Base-by-base conservation (phyloP, 2,113 vertebrate genomes). In the Plecturocebus donacophilus region DNA sequence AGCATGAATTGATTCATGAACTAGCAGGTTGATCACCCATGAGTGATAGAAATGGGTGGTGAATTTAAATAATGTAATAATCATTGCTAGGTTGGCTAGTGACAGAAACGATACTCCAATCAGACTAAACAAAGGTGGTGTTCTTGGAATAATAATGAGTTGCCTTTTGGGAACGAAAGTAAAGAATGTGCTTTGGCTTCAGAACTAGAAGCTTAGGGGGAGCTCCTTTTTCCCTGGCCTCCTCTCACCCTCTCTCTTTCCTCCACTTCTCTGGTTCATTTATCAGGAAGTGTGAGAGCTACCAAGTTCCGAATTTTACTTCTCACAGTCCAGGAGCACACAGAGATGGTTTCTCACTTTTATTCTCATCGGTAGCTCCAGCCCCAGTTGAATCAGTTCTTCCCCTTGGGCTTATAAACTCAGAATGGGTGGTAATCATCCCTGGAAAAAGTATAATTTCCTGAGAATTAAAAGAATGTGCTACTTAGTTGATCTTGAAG, bases 281-380 rank as follows among this genome's bases (percentile, higher is more conserved):
- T 82, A 2, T n/a, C 38, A 87, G 91, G 47, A 85, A 64, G 21
- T 2, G 12, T 35, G 42, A 25, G 68, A 17, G 13, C 30, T 25
- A 8, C 32, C 16, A 10, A 32, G 8, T 25, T 13, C 9, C 0
- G 0, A 12, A 23, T 52, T 42, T 47, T 45, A 9, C 25, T 8
- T 23, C 5, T 23, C 42, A 12, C 5, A 32, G 6, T 12, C 8
- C 84, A n/a, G 7, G 38, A 68, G 42, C 32, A 30, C 6, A 12
- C 2, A 47, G 35, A 68, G 40, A 35, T 16, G 7, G 30, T 12
- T 45, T 40, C 40, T 47, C n/a, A 2, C 38, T 89, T 58, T n/a
- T 4, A 54, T 45, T 89, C 75, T 42, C 7, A 47, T 25, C 9
- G 2, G 7, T 25, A 25, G 52, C 21, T 14, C 9, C 32, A 17